These are phyloP conservation scores for Arothron firmamentum DNA, from an alignment of 2,113 vertebrate genomes.

Conservation along the genomic window DNA sequence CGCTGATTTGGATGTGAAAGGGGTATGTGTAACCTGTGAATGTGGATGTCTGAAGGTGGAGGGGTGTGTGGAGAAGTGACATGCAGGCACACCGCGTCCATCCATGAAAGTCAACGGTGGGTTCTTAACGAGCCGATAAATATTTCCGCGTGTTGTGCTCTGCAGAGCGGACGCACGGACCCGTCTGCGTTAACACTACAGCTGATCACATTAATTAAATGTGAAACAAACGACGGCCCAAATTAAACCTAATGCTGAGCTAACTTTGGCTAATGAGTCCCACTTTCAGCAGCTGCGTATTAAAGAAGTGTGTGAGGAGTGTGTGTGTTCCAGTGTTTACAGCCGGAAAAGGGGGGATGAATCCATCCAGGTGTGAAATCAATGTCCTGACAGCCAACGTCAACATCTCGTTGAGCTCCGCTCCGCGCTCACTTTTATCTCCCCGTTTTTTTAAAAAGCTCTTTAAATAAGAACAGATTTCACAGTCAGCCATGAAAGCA, in stretches of 20 bases:
- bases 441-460: neutral
- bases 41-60: too few relatives aligned
- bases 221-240: neutral
- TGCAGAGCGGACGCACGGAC: too few relatives aligned
- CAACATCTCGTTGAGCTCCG: conserved; percentile 25
- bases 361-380: conserved; percentile 40
- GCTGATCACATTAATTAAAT: neutral
- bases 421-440: conserved; percentile 6
- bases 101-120: too few relatives aligned
- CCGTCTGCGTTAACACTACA: neutral
- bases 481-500: too few relatives aligned
- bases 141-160: too few relatives aligned
- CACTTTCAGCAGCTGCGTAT: neutral
- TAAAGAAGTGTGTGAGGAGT: conserved; percentile 3
- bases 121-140: too few relatives aligned
- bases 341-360: conserved; percentile 10
- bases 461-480: neutral
- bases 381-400: conserved; percentile 28
- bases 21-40: too few relatives aligned
- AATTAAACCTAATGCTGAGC: neutral
- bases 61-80: too few relatives aligned
- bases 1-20: too few relatives aligned
- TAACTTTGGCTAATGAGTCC: neutral
- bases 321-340: conserved; percentile 10
- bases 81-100: too few relatives aligned